A percentile compares a stretch with the other conserved stretches of the same genome.
These are phyloP conservation scores for Idaea aversata DNA, from an alignment of 2,888 invertebrate genomes.

Conservation along the genomic window DNA sequence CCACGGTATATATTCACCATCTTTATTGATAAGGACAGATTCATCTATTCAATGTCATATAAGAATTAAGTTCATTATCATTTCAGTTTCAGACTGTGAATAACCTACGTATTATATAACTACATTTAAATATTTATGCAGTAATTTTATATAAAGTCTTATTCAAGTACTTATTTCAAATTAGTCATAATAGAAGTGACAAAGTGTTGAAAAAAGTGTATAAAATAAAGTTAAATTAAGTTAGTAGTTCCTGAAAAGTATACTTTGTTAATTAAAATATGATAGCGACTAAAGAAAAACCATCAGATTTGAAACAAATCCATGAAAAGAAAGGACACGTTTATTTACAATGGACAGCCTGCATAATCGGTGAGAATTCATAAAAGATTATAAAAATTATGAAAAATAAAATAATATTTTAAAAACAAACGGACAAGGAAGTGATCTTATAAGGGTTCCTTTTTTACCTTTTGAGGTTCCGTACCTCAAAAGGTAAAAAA, in stretches of 20 bases:
- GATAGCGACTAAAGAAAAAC: neutral
- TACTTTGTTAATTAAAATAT: neutral
- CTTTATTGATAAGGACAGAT: constrained; percentile 1
- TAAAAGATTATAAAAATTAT: neutral
- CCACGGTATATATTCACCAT: neutral
- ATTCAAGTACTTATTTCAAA: no score
- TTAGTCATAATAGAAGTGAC: no score
- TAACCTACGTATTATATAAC: neutral
- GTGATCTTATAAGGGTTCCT: no score
- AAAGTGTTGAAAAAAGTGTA: neutral
- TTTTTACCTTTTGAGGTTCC: no score
- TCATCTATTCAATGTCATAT: neutral
- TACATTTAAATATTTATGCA: neutral
- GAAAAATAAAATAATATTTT: neutral
- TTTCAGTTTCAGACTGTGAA: neutral
- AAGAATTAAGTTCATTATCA: neutral
- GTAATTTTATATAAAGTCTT: neutral
- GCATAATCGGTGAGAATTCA: neutral
- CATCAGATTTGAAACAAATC: neutral
- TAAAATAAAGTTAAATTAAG: neutral
- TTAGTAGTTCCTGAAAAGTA: neutral
- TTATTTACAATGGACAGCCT: neutral
- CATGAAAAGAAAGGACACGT: neutral
- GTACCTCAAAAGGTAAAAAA: no score
- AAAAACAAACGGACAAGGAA: no score